Percentiles rank a stretch among this genome's conserved stretches.
phyloP scores from a whole-genome alignment of 2,888 invertebrate genomes.

The Micoletzkya japonica region DNA sequence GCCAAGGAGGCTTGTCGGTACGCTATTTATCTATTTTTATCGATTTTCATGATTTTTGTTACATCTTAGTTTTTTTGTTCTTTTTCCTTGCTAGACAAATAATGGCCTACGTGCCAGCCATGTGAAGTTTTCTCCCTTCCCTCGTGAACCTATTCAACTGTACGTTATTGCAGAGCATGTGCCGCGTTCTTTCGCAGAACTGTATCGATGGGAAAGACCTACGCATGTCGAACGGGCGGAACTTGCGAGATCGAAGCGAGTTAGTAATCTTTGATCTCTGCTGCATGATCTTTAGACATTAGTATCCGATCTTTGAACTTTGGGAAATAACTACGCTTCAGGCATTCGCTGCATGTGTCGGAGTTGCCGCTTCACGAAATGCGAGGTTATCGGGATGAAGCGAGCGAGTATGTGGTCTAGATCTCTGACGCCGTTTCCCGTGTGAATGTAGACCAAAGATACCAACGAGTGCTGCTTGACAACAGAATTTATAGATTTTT shows the following conservation, averaged over 20 bases:
- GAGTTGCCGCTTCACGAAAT: conserved; percentile 7
- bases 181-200: conserved; percentile 24
- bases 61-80: not conserved
- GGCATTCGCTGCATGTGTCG: conserved; percentile 25
- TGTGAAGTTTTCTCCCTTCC: too few relatives aligned
- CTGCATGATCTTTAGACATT: too few relatives aligned
- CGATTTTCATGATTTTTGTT: too few relatives aligned
- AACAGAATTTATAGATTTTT: too few relatives aligned
- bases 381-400: conserved; percentile 9
- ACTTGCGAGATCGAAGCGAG: conserved; percentile 13
- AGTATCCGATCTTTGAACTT: too few relatives aligned
- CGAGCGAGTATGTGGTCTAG: conserved; percentile 2
- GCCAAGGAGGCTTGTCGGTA: conserved; percentile 23
- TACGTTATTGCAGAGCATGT: not conserved
- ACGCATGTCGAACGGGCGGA: conserved; percentile 2
- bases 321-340: too few relatives aligned
- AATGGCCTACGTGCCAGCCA: too few relatives aligned
- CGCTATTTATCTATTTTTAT: too few relatives aligned
- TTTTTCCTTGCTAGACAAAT: not conserved
- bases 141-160: not conserved
- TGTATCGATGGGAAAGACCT: conserved; percentile 22
- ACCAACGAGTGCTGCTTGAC: too few relatives aligned
- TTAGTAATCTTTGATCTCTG: too few relatives aligned
- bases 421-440: too few relatives aligned
- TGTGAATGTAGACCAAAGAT: too few relatives aligned